Conservation (phyloP, 2,888 invertebrate genomes). For the Drosophila bunnanda region DNA sequence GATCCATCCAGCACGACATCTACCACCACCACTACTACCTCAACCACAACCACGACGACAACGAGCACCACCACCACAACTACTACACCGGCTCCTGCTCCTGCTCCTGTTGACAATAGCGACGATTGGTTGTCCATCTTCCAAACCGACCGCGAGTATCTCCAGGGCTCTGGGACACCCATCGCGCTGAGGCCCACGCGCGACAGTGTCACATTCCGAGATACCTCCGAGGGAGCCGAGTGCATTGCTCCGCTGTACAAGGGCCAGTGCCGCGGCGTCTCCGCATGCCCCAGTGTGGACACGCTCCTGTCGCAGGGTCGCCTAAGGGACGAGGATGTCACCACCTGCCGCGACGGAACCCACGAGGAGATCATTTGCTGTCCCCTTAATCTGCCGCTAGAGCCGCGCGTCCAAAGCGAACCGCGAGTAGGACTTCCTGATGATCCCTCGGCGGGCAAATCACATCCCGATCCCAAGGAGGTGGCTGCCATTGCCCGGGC, state of each 20-base stretch:
- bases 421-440: neutral
- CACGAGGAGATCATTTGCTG: conserved; percentile 69
- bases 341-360: conserved; percentile 53
- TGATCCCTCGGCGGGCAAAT: too few relatives aligned
- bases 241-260: conserved; percentile 64
- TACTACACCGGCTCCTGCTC: conserved; percentile 9
- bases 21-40: conserved; percentile 5
- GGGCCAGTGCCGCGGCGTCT: conserved; percentile 53
- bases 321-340: conserved; percentile 51
- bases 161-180: conserved; percentile 15
- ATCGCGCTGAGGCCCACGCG: neutral
- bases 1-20: neutral
- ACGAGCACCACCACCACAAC: conserved; percentile 8
- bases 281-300: conserved; percentile 50
- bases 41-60: neutral
- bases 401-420: conserved; percentile 41
- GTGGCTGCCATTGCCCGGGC: conserved; percentile 26
- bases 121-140: conserved; percentile 58
- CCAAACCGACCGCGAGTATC: conserved; percentile 56
- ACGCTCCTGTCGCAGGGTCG: conserved; percentile 52
- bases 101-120: conserved; percentile 2
- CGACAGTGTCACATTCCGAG: conserved; percentile 11
- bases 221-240: conserved; percentile 2
- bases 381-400: conserved; percentile 56
- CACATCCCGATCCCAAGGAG: conserved; percentile 7